Evolutionary conservation across 1,140 invertebrate genomes (phyloP), one percentile per base, ranked within the genome.

Genomic region (Stegodyphus dumicola): DNA sequence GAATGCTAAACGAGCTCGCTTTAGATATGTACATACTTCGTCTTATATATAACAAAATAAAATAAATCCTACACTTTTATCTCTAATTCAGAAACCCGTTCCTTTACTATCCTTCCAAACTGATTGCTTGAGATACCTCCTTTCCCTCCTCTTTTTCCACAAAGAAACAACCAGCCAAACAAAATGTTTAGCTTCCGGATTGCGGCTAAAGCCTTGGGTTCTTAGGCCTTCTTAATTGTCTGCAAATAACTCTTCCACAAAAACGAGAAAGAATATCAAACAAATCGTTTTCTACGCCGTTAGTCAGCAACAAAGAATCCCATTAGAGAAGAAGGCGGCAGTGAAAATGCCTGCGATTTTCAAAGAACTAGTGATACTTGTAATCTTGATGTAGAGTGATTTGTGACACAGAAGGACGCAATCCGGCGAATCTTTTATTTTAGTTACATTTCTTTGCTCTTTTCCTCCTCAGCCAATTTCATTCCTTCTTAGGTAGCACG

Each of bases 361-460:
- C 17, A 51, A 75, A 71, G 80, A 83, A 83, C 74, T 83, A 75
- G 80, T 75, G 70, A 83, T 60, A 53, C 64, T 75, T 75, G 60
- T 75, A 83, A 83, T 83, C 60, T 56, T 33, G 65, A 52, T 71
- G 56, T 15, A 9, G 9, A 15, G 15, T 11, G 56, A 60, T 60
- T 60, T 9, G 9, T 60, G 1, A 15, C 15, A 60, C 56, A 15
- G 56, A 60, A 15, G 56, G 33, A 33, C 33, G 33, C 33, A 33
- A 33, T 33, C 1, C 33, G 33, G 33, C 33, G 33, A 33, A 33
- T 33, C 33, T 33, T 60, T 60, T 9, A 15, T 60, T 15, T 60
- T 60, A 15, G 9, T 9, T 15, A 9, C 18, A 9, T 77, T 49
- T 60, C 65, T 77, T 77, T 49, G 3, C 48, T 83, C 53, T 74